phyloP scores from a whole-genome alignment of 2,113 vertebrate species.

The Chionis minor region DNA sequence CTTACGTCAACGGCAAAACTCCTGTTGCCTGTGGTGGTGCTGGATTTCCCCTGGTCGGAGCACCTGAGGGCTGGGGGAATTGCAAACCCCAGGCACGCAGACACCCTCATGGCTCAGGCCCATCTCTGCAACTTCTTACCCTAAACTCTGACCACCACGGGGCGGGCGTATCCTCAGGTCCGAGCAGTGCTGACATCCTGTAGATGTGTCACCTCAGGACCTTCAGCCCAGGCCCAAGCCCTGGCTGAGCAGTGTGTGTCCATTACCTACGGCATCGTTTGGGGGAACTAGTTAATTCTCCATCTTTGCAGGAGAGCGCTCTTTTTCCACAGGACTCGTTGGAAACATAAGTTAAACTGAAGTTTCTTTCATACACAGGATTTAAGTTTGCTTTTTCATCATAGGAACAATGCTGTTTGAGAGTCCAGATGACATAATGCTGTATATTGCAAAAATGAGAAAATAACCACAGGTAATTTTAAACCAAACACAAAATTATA shows the following conservation, averaged over 20 bases:
- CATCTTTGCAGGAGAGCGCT: background rate
- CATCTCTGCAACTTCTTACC: background rate
- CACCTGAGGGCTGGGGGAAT: background rate
- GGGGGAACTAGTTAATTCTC: background rate
- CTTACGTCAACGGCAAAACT: background rate
- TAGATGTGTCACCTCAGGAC: background rate
- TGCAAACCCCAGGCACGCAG: background rate
- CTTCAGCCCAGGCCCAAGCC: background rate
- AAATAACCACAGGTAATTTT: conserved; percentile 49
- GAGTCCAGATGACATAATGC: conserved; percentile 30
- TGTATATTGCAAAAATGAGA: conserved; percentile 35
- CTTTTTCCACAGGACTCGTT: background rate
- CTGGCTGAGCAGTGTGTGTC: background rate
- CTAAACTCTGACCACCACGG: background rate
- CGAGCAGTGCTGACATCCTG: background rate
- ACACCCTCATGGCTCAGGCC: background rate
- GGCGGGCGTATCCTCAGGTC: background rate
- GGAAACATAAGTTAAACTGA: background rate
- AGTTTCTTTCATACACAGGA: background rate
- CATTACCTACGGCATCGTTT: background rate
- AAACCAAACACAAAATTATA: conserved; percentile 66
- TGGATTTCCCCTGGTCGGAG: rapidly evolving
- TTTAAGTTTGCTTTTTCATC: background rate
- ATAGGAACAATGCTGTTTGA: conserved; percentile 22
- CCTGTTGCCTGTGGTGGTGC: rapidly evolving